These are phyloP conservation scores for Eumerus sabulonum DNA, from an alignment of 2,888 invertebrate species.

Conservation along the genomic window DNA sequence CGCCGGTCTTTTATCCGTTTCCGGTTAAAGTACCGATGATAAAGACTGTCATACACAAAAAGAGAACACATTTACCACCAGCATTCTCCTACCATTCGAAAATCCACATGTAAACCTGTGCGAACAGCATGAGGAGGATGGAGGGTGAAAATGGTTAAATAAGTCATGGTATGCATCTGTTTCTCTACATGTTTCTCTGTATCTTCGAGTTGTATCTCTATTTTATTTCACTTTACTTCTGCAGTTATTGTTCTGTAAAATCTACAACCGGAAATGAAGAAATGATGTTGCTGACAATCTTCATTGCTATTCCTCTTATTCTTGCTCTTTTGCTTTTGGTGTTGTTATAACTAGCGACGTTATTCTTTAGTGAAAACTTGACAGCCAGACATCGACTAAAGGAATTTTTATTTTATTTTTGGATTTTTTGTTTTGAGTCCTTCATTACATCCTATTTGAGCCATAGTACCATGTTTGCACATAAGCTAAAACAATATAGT, in stretches of 20 bases:
- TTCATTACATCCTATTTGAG: slow-evolving; percentile 10
- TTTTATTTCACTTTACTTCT: slow-evolving; percentile 24
- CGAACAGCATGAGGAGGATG: no score
- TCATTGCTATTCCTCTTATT: no score
- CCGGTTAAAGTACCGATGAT: slow-evolving; percentile 87
- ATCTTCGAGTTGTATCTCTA: slow-evolving; percentile 13
- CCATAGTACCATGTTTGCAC: slow-evolving; percentile 32
- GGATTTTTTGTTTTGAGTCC: no score
- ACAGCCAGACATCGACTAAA: no score
- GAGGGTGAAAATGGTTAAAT: no score
- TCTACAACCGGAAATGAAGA: slow-evolving; percentile 50
- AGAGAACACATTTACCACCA: slow-evolving; percentile 71
- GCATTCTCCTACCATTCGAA: slow-evolving; percentile 16
- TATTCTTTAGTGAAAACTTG: no score
- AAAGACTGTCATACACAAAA: slow-evolving; percentile 82
- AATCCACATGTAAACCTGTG: slow-evolving; percentile 23
- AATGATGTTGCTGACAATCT: slow-evolving; percentile 17
- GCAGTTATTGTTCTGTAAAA: slow-evolving; percentile 11
- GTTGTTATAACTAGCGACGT: no score
- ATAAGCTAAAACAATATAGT: slow-evolving; percentile 26
- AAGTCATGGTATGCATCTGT: no score
- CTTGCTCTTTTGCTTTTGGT: no score
- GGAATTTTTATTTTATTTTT: no score
- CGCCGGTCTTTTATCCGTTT: slow-evolving; percentile 85
- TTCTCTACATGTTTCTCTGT: slow-evolving; percentile 17